Percentiles rank a stretch among this genome's conserved stretches.
These are phyloP conservation scores for Tuta absoluta DNA, from an alignment of 2,888 invertebrate genomes.

Conservation along the genomic window DNA sequence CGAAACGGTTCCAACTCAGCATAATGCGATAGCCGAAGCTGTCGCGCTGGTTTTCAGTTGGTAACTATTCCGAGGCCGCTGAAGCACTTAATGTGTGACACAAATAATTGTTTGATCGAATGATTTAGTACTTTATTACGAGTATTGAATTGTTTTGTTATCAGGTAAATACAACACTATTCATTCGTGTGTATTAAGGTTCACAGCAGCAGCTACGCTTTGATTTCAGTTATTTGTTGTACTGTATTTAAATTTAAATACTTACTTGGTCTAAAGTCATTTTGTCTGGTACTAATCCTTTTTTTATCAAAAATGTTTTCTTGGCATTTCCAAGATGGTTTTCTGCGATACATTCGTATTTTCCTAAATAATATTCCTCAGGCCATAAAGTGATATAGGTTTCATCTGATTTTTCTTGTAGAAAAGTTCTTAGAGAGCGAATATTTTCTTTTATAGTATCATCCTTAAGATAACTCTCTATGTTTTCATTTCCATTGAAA, in stretches of 20 bases:
- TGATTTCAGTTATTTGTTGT: too few relatives aligned
- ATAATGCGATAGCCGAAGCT: too few relatives aligned
- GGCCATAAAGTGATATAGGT: conserved; percentile 29
- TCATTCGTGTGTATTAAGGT: too few relatives aligned
- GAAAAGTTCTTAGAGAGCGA: not conserved
- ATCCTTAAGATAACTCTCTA: not conserved
- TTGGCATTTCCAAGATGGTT: conserved; percentile 54
- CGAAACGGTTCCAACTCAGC: too few relatives aligned
- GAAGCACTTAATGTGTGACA: too few relatives aligned
- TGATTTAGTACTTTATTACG: too few relatives aligned
- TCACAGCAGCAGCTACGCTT: too few relatives aligned
- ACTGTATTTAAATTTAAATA: not conserved
- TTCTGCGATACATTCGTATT: conserved; percentile 56
- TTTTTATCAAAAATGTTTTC: conserved; percentile 51
- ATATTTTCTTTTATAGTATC: not conserved
- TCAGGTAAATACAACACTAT: too few relatives aligned
- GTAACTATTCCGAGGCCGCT: too few relatives aligned
- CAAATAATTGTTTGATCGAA: too few relatives aligned
- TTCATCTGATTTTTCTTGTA: not conserved
- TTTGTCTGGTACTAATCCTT: conserved; percentile 55
- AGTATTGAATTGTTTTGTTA: too few relatives aligned
- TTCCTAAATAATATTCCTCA: conserved; percentile 53
- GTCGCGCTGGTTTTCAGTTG: too few relatives aligned
- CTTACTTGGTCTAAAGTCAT: conserved; percentile 33
- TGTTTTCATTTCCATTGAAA: not conserved